Conservation (phyloP, 1,140 invertebrate species). For the Saccostrea glomerata region DNA sequence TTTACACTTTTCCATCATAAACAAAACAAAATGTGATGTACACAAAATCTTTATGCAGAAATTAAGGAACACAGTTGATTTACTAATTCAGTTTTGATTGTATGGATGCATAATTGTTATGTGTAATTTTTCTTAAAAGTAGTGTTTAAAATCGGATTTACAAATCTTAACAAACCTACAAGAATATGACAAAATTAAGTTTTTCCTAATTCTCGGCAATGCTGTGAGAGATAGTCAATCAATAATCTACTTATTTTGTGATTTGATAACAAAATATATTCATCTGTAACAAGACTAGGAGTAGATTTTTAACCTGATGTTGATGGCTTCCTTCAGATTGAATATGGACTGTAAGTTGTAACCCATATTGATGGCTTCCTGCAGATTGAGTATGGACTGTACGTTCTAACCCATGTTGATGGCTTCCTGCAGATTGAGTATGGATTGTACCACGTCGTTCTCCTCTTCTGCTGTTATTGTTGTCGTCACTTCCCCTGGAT, state of each 20-base stretch:
- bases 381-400: slow-evolving; percentile 21
- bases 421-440: slow-evolving; percentile 38
- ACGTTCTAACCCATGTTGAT: slow-evolving; percentile 16
- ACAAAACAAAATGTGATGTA: background rate
- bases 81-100: background rate
- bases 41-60: background rate
- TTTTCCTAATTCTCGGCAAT: too few relatives aligned
- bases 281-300: background rate
- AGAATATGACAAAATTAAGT: too few relatives aligned
- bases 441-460: slow-evolving; percentile 41
- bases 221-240: too few relatives aligned
- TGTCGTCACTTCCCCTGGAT: background rate
- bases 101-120: background rate
- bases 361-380: slow-evolving; percentile 40
- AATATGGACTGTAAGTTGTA: background rate
- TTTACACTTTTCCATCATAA: background rate
- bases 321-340: slow-evolving; percentile 35
- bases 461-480: slow-evolving; percentile 33
- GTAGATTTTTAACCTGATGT: background rate
- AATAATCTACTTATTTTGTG: too few relatives aligned
- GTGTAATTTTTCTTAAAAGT: background rate
- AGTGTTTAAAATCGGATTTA: too few relatives aligned
- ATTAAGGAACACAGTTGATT: background rate
- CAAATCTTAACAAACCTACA: too few relatives aligned
- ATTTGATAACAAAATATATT: too few relatives aligned